Evolutionary conservation across 2,888 invertebrate species (phyloP), one percentile per base, ranked within the genome.

Genomic region (Ophioninae sp.): DNA sequence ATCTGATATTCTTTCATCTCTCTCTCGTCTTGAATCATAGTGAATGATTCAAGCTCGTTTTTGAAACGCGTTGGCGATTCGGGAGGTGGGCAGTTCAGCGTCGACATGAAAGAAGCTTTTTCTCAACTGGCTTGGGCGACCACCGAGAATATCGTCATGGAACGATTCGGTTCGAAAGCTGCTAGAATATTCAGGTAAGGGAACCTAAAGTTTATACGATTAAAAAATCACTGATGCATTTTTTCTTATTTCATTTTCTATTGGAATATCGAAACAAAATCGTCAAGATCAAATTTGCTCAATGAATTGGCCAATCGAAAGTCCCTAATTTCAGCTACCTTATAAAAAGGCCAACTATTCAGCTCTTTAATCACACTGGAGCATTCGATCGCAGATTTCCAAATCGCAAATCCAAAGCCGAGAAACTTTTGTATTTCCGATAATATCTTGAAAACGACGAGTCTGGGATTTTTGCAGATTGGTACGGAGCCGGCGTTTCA

Each of bases 101-200:
- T 99, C 81, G 95, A 96, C 89, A 94, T 96, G 90, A 95, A 95
- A 85, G 94, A 94, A 86, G 96, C 97, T 0, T 95, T 97, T 83
- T 94, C 94, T 39, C 94, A 95, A 75, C 94, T 98, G 75, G 95
- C 96, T n/a, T 95, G 95, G 93, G 94, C 95, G 67, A 94, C 95
- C 73, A 94, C 98, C 0, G 98, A 98, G 90, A 96, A 97, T 88
- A 94, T 96, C 39, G 96, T 99, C 74, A 95, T 96, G 56, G 98
- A 98, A 93, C 95, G 97, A 87, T 97, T 97, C 90, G 98, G 97
- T 64, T 95, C 96, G 5, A 97, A 97, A 92, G 97, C 97, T 0
- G 96, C 97, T 0, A 94, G 98, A 92, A 97, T 98, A 90, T 98
- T 98, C 92, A 94, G 96, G 95, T 95, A 88, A 59, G 22, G 79